Conservation (phyloP, 2,113 vertebrate genomes). For the Pseudonaja textilis region DNA sequence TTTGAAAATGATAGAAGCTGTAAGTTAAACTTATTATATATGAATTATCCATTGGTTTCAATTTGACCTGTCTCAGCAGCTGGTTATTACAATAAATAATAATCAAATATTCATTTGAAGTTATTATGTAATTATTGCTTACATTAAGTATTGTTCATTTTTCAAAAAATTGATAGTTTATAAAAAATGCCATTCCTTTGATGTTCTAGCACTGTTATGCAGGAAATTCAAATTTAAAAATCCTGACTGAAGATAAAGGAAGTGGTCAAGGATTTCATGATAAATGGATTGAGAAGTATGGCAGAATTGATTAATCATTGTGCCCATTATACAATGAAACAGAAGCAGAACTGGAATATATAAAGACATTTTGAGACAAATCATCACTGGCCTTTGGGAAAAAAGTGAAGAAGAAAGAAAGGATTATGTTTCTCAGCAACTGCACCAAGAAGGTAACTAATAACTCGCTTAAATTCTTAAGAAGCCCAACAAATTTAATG, state of each 20-base stretch:
- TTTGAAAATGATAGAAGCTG: background rate
- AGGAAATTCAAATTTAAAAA: background rate
- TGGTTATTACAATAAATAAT: background rate
- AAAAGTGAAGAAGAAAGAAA: background rate
- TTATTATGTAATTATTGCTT: background rate
- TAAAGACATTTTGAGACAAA: background rate
- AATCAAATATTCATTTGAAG: background rate
- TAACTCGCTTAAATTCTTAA: background rate
- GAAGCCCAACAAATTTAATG: background rate
- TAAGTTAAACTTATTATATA: background rate
- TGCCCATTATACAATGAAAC: background rate
- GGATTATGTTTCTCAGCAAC: background rate
- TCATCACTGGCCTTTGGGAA: background rate
- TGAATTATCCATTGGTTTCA: background rate
- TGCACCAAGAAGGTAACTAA: background rate
- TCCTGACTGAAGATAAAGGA: background rate
- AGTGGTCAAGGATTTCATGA: background rate
- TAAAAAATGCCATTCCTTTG: background rate
- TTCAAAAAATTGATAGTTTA: background rate
- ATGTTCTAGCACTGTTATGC: background rate
- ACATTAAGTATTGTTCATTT: background rate
- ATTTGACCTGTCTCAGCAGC: background rate
- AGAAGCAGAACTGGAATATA: background rate
- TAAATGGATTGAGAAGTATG: background rate
- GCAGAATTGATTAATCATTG: background rate